Evolutionary conservation across 2,797 vertebrate species (phyloP).

Genomic region (Gymnodraco acuticeps): DNA sequence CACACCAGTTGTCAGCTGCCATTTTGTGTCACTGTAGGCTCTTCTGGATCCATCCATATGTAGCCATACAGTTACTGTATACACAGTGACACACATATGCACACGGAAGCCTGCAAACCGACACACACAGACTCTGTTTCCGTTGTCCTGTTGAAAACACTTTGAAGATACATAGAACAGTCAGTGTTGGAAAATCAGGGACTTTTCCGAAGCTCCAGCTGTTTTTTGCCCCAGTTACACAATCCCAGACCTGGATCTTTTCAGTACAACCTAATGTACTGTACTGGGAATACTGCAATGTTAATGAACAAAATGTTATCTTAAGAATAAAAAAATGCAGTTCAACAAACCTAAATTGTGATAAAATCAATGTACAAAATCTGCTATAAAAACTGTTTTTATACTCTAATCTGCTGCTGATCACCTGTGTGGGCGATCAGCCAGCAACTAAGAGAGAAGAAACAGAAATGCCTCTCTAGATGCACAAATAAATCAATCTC

Average conservation of each 20-base stretch:
- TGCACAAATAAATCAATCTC: conserved; percentile 39
- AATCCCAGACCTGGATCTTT: conserved; percentile 4
- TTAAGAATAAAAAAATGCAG: neutral
- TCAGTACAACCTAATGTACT: neutral
- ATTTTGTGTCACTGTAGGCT: conserved; percentile 59
- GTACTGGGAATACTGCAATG: neutral
- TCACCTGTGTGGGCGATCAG: conserved; percentile 13
- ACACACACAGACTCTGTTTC: neutral
- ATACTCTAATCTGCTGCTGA: neutral
- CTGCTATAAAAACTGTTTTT: conserved; percentile 2
- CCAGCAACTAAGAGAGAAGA: conserved; percentile 14
- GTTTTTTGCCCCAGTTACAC: conserved; percentile 19
- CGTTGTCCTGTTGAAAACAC: conserved; percentile 14
- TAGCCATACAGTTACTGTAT: conserved; percentile 38
- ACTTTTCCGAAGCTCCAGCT: conserved; percentile 32
- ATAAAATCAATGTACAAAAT: neutral
- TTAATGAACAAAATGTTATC: conserved; percentile 4
- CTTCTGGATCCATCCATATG: conserved; percentile 61
- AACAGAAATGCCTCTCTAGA: conserved; percentile 21
- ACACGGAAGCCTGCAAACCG: conserved; percentile 1
- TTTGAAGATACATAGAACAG: neutral
- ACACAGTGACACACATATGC: conserved; percentile 13
- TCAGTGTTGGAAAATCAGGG: conserved; percentile 3
- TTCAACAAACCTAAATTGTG: conserved; percentile 1
- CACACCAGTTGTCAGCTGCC: conserved; percentile 51